Evolutionary conservation across 1,140 invertebrate species (phyloP).

Genomic region (Amphibalanus amphitrite): DNA sequence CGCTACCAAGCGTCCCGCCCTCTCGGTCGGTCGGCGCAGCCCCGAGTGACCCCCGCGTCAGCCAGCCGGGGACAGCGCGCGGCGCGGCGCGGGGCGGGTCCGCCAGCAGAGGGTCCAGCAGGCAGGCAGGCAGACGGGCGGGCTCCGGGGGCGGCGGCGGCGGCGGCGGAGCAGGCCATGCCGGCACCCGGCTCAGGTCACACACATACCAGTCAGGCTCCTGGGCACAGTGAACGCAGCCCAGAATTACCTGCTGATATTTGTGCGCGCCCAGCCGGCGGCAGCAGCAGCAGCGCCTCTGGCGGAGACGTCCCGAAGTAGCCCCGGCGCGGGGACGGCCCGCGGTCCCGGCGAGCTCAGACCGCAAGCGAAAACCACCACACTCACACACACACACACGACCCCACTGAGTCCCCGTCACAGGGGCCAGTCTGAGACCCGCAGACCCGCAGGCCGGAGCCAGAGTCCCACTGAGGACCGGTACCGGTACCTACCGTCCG

Average conservation of each 20-base stretch:
- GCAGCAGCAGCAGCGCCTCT: neutral
- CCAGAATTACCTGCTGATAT: conserved; percentile 5
- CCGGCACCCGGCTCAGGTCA: too few species aligned
- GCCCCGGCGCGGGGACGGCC: neutral
- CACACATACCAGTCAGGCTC: too few species aligned
- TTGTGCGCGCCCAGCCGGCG: neutral
- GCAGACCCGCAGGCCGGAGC: too few species aligned
- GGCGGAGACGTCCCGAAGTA: neutral
- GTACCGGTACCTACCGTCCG: conserved; percentile 9
- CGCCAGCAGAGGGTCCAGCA: neutral
- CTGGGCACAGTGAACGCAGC: neutral
- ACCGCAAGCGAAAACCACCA: neutral
- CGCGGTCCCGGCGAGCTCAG: neutral
- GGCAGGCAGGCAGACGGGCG: neutral
- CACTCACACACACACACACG: too few species aligned
- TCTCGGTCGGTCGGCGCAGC: too few species aligned
- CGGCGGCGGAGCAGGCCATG: neutral
- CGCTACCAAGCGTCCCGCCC: too few species aligned
- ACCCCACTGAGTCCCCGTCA: too few species aligned
- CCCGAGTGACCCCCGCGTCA: too few species aligned
- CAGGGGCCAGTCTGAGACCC: too few species aligned
- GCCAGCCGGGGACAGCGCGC: neutral
- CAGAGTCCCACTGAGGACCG: too few species aligned
- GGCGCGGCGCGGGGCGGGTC: neutral
- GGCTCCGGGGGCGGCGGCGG: too few species aligned